Base-by-base conservation (phyloP, 2,888 invertebrate species). In the Acanthosoma haemorrhoidale region DNA sequence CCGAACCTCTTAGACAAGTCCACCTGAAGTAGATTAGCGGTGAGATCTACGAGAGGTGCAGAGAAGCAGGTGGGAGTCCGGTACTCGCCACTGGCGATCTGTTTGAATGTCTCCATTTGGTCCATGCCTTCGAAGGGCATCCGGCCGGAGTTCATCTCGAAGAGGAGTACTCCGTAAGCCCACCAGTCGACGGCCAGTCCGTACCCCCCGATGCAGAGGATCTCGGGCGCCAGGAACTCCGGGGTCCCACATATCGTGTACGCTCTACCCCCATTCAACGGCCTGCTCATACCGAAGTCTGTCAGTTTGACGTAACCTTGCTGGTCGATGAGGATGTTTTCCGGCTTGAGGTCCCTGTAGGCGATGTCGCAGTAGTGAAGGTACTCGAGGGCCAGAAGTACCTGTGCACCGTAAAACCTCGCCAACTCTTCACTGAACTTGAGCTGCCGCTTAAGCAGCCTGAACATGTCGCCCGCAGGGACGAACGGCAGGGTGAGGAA, bases 111-210 rank as follows among this genome's bases (percentile, higher is more conserved):
- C 79, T 90, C 90, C 75, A 96, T 92, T 74, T 88, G 89, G n/a
- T 92, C 89, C 76, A 88, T 91, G 15, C 60, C 67, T n/a, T 41
- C 59, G 80, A 99, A 99, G 0, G 98, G 98, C 6, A 96, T 92
- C 79, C 90, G 91, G 0, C 97, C 98, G 16, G 92, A 90, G 60
- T 88, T 88, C 89, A 96, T 92, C 83, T 96, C 96, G 79, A 84
- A 96, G 38, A 95, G 81, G 3, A 96, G 82, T 0, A 96, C 87
- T 0, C 93, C 97, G 74, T 94, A 87, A 0, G 96, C 90, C 97
- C 97, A 97, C 94, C 96, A 97, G 78, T 98, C 97, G 0, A 94
- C 96, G 0, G 94, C 90, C 76, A 87, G 89, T 64, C 94, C 93
- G 80, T 98, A 96, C 0, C 96, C 96, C 80, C 91, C 93, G 69